Evolutionary conservation across 64 coral and sea anemone species (phyloP), one percentile per base, ranked within the genome.

Genomic region (Pocillopora damicornis): DNA sequence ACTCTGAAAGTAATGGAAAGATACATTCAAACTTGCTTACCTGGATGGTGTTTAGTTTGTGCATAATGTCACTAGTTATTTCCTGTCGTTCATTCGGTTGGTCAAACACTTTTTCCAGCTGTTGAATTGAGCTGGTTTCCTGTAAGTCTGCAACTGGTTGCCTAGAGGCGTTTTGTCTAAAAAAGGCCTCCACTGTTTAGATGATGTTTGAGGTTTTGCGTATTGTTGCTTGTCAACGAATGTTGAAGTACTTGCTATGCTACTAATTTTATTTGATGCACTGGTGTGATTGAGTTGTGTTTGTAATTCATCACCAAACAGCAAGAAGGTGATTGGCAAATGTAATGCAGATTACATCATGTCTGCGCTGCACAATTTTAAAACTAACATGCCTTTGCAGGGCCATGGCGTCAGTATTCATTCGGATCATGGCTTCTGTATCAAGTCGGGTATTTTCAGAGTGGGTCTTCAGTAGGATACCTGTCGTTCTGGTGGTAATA

Each of bases 381-480:
- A 15, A 65, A 18, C 63, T 87, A 60, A 59, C 38, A 74, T 86
- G 83, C 26, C 83, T 61, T 58, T 74, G 83, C 23, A 86, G 74
- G 7, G 66, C 83, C 13, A 88, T 76, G 25, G 66, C 71, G 51
- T 76, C 71, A 59, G 71, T 75, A 87, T 75, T 87, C 71, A 76
- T 74, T 69, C 83, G 65, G 57, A 87, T 87, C 71, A 87, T 87
- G 56, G n/a, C 57, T 59, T 87, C 71, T 34, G 77, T 26, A 77
- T 88, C 75, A 34, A 77, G 35, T 17, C 15, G 30, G 62, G 14
- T 45, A 45, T 77, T 78, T 60, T 88, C 63, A 65, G 60, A 37
- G 66, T 15, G 37, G 13, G 64, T 66, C 69, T 88, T 78, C 74
- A 88, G 56, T 59, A 88, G 62, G 74, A 88, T 59, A 76, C 77